Evolutionary conservation across 64 coral and sea anemone species (phyloP).

Genomic region (Hydrozoanthus tunicans): DNA sequence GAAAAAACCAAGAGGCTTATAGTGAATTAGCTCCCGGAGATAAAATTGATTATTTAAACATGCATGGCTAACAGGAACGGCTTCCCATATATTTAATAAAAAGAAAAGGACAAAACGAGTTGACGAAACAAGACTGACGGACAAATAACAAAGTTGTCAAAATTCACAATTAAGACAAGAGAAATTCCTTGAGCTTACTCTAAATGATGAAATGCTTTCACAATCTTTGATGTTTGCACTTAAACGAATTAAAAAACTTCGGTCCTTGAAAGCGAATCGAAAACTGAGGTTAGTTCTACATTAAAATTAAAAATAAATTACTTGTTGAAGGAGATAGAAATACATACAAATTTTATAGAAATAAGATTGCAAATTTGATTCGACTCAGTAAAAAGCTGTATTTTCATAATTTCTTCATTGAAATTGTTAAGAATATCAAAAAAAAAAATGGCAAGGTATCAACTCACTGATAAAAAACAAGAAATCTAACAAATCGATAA

Average conservation of each 20-base stretch:
- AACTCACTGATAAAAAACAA: conserved; percentile 48
- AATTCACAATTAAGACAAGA: too few species aligned
- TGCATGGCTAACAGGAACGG: too few species aligned
- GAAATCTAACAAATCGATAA: background rate
- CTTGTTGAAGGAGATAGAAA: background rate
- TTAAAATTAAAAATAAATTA: conserved; percentile 27
- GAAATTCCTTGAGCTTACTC: background rate
- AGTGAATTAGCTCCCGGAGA: too few species aligned
- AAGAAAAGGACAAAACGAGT: too few species aligned
- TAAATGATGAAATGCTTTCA: background rate
- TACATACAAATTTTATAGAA: conserved; percentile 31
- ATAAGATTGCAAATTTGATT: conserved; percentile 24
- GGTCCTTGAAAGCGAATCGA: too few species aligned
- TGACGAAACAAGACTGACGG: too few species aligned
- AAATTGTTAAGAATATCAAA: conserved; percentile 40
- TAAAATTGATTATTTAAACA: too few species aligned
- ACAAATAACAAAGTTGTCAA: too few species aligned
- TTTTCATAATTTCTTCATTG: conserved; percentile 28
- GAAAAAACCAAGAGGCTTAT: too few species aligned
- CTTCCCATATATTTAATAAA: too few species aligned
- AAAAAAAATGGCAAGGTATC: conserved; percentile 45
- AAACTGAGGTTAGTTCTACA: background rate
- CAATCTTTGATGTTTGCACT: conserved; percentile 16
- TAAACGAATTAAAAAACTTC: background rate
- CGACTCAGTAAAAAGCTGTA: conserved; percentile 48